Evolutionary conservation across 2,113 vertebrate species (phyloP).

Genomic region (Furnarius figulus): DNA sequence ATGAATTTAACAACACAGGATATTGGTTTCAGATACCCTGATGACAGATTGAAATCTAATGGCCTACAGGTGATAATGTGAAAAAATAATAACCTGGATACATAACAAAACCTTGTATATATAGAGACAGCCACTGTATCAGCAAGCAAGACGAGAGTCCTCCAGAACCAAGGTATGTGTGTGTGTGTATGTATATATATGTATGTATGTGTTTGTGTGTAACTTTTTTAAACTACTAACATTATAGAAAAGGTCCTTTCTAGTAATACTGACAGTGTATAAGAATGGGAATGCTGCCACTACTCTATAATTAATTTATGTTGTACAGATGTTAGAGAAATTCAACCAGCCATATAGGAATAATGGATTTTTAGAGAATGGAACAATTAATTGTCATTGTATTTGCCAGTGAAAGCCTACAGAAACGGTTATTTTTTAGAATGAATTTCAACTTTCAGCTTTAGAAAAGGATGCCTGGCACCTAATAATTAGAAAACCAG

Average conservation of each 20-base stretch:
- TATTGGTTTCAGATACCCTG: conserved; percentile 33
- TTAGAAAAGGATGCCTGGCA: conserved; percentile 39
- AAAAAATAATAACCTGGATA: background rate
- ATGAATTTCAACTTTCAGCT: conserved; percentile 6
- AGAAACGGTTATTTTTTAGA: conserved; percentile 48
- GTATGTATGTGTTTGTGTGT: background rate
- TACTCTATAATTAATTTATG: conserved; percentile 44
- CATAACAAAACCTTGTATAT: background rate
- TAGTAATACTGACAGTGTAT: background rate
- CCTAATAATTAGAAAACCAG: conserved; percentile 70
- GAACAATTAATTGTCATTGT: background rate
- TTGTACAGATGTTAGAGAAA: conserved; percentile 58
- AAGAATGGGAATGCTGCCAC: background rate
- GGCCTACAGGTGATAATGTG: conserved; percentile 30
- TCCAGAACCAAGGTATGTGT: background rate
- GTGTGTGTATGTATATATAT: background rate
- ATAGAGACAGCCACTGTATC: background rate
- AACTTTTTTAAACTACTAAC: background rate
- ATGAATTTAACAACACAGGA: background rate
- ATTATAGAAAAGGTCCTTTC: background rate
- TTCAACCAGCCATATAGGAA: conserved; percentile 26
- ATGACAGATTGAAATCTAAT: conserved; percentile 52
- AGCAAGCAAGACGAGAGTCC: background rate
- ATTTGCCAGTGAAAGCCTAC: background rate
- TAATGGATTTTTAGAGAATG: conserved; percentile 30